Evolutionary conservation across 2,888 invertebrate genomes (phyloP).

Genomic region (Mesochorus sp.): DNA sequence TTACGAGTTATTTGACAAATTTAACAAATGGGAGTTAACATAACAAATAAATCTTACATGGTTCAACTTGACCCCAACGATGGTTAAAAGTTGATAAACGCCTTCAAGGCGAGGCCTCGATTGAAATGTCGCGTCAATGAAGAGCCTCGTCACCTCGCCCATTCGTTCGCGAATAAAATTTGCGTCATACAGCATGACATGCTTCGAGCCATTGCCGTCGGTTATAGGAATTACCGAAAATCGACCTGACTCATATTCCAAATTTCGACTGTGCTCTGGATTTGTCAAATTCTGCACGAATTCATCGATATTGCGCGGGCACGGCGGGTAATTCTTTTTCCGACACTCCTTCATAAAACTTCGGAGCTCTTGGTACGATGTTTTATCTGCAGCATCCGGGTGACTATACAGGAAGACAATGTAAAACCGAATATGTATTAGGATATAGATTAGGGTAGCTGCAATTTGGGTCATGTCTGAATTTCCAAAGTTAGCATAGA

Average conservation of each 20-base stretch:
- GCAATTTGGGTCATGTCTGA: too few species aligned
- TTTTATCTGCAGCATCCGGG: constrained; percentile 29
- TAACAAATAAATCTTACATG: neutral
- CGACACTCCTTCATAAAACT: constrained; percentile 36
- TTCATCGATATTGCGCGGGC: constrained; percentile 14
- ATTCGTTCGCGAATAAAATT: constrained; percentile 24
- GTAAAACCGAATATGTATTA: neutral
- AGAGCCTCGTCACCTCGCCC: constrained; percentile 4
- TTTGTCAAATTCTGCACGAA: constrained; percentile 9
- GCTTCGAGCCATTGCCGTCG: constrained; percentile 14
- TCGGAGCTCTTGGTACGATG: neutral
- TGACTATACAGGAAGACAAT: constrained; percentile 18
- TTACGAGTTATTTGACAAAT: too few species aligned
- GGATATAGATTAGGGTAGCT: too few species aligned
- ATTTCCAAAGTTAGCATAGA: too few species aligned
- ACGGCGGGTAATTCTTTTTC: constrained; percentile 3
- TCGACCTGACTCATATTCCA: constrained; percentile 27
- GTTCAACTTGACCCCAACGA: constrained; percentile 29
- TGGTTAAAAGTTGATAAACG: constrained; percentile 22
- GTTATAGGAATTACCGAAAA: neutral
- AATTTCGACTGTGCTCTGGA: constrained; percentile 16
- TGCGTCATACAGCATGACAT: constrained; percentile 15
- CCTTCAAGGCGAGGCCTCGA: constrained; percentile 21
- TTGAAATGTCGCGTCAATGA: constrained; percentile 4
- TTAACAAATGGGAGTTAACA: neutral